Evolutionary conservation across 2,888 invertebrate species (phyloP), one percentile per base, ranked within the genome.

Genomic region (Hirudinaria manillensis): DNA sequence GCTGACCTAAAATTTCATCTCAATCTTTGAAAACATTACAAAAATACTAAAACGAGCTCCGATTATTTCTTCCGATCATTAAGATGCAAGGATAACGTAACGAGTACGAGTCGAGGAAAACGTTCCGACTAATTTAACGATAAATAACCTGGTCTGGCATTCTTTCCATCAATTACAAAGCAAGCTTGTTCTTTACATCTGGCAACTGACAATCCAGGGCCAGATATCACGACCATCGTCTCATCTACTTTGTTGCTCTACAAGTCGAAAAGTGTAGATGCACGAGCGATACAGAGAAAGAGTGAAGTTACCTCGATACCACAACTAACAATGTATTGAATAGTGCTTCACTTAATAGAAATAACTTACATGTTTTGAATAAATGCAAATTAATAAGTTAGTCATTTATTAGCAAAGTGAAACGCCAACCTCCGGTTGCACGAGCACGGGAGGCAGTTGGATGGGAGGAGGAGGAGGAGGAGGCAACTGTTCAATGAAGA

Each of bases 111-210:
- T 61, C 13, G n/a, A 61, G 10, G 6, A 13, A 61, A 61, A 61
- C 24, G 21, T 61, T 61, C 10, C 24, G 24, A 61, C 13, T 61
- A 24, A 29, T 27, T 16, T 7, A n/a, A 61, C 10, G 21, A 29
- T 61, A 61, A 61, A 36, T 75, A 4, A 86, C 91, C 91, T 80
- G 88, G 87, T 16, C 90, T 90, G 29, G 91, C 91, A 83, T 90
- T 81, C 0, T 91, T 90, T n/a, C 91, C 92, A 84, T 96, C 95
- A 80, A 96, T 93, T 77, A 93, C 92, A 84, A 99, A 99, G 81
- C 94, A 92, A 0, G 96, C 92, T 80, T 92, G 91, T 80, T 96
- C 93, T 21, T 93, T 92, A 65, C 94, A 93, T 78, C 92, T 91
- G 0, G 97, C 97, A 73, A 92, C 91, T 1, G 94, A 93, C 71